Conservation (phyloP, 2,888 invertebrate genomes). For the Fragum sueziense region DNA sequence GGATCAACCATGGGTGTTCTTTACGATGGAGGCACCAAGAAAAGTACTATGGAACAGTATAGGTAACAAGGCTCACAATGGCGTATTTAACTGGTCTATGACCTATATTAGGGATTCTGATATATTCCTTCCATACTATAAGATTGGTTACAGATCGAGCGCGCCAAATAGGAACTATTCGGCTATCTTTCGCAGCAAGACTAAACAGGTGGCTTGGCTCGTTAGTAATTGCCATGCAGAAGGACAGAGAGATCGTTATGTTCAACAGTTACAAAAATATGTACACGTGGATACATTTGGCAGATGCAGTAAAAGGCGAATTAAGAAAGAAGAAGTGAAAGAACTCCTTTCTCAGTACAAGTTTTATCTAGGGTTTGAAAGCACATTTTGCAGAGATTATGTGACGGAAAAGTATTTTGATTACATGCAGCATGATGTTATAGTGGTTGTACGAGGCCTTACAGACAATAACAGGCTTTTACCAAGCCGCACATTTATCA, state of each 20-base stretch:
- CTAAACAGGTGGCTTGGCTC: background rate
- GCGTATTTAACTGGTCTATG: too few relatives aligned
- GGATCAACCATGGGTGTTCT: too few relatives aligned
- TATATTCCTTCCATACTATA: background rate
- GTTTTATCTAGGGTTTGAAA: too few relatives aligned
- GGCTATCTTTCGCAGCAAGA: background rate
- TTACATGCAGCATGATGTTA: background rate
- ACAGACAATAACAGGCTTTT: background rate
- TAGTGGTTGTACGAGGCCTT: background rate
- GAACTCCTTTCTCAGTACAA: background rate
- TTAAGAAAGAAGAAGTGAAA: background rate
- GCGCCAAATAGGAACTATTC: background rate
- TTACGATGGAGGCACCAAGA: too few relatives aligned
- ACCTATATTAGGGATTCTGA: too few relatives aligned
- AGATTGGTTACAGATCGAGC: background rate
- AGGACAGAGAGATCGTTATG: background rate
- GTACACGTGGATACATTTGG: constrained; percentile 3
- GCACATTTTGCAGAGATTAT: background rate
- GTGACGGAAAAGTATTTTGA: constrained; percentile 1
- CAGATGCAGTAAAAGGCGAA: background rate
- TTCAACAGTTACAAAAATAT: background rate
- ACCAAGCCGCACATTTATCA: background rate
- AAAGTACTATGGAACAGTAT: too few relatives aligned
- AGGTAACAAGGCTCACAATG: too few relatives aligned
- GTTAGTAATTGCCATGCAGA: background rate